phyloP scores from a whole-genome alignment of 2,797 vertebrate genomes.

The Acanthurus lineatus region DNA sequence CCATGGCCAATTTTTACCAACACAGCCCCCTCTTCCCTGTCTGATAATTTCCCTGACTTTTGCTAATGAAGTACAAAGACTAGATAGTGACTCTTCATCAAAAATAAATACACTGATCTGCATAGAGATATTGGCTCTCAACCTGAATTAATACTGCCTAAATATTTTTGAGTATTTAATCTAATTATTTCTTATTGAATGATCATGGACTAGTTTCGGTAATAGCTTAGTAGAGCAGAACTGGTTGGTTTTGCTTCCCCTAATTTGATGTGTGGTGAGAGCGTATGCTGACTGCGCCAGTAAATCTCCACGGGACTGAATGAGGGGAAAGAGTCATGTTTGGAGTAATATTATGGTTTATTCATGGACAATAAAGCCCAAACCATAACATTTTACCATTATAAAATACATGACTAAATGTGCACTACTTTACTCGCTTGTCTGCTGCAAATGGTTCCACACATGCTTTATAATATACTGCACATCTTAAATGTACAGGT shows the following conservation, averaged over 20 bases:
- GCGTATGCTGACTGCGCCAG: slow-evolving; percentile 92
- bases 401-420: slow-evolving; percentile 44
- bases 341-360: slow-evolving; percentile 40
- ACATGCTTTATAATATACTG: slow-evolving; percentile 12
- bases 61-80: slow-evolving; percentile 87
- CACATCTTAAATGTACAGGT: neutral
- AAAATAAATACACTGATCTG: neutral
- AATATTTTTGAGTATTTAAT: slow-evolving; percentile 93
- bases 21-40: slow-evolving; percentile 87
- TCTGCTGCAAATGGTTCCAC: slow-evolving; percentile 12
- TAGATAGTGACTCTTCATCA: slow-evolving; percentile 23
- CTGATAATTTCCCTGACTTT: slow-evolving; percentile 79
- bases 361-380: slow-evolving; percentile 49
- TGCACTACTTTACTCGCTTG: slow-evolving; percentile 20
- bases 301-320: slow-evolving; percentile 83
- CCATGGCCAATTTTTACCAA: slow-evolving; percentile 76
- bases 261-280: slow-evolving; percentile 92
- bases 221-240: slow-evolving; percentile 90
- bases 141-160: slow-evolving; percentile 90
- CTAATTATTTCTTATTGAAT: slow-evolving; percentile 91
- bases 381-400: slow-evolving; percentile 65
- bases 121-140: slow-evolving; percentile 90
- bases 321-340: slow-evolving; percentile 23
- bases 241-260: slow-evolving; percentile 89
- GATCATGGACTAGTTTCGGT: slow-evolving; percentile 90